phyloP scores from a whole-genome alignment of 2,888 invertebrate species.

The Amphipoea oculea region DNA sequence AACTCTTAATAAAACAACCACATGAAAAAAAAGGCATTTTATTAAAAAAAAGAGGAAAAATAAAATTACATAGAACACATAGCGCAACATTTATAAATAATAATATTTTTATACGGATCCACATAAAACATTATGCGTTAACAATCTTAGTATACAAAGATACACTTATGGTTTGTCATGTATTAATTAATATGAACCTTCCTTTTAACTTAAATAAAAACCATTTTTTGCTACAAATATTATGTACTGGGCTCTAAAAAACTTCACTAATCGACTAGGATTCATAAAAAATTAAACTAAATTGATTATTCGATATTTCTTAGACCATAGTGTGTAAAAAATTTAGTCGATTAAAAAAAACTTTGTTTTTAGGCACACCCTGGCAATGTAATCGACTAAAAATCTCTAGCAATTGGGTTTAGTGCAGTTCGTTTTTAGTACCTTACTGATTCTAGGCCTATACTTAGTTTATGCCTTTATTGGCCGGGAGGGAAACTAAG shows the following conservation, averaged over 20 bases:
- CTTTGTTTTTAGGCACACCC: constrained; percentile 56
- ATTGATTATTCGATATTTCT: constrained; percentile 56
- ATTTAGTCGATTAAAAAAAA: constrained; percentile 49
- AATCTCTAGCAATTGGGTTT: constrained; percentile 23
- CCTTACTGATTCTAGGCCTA: constrained; percentile 51
- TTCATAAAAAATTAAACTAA: constrained; percentile 31
- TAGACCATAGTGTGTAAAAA: constrained; percentile 48
- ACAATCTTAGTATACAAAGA: constrained; percentile 80
- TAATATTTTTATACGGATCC: constrained; percentile 78
- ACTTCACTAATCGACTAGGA: constrained; percentile 45
- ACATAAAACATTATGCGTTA: constrained; percentile 83
- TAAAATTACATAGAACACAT: constrained; percentile 86
- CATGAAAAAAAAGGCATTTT: constrained; percentile 81
- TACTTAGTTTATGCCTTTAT: constrained; percentile 38
- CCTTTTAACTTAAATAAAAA: constrained; percentile 49
- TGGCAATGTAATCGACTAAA: constrained; percentile 59
- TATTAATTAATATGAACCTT: constrained; percentile 68
- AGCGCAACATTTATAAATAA: constrained; percentile 88
- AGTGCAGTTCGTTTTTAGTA: constrained; percentile 40
- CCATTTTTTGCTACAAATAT: constrained; percentile 67
- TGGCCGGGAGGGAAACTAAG: constrained; percentile 51
- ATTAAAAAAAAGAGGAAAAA: constrained; percentile 79
- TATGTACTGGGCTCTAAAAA: constrained; percentile 56
- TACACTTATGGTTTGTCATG: constrained; percentile 79
- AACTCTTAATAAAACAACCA: constrained; percentile 49